Base-by-base conservation (phyloP, 92 coral and sea anemone genomes). In the Epizoanthus illoricatus region DNA sequence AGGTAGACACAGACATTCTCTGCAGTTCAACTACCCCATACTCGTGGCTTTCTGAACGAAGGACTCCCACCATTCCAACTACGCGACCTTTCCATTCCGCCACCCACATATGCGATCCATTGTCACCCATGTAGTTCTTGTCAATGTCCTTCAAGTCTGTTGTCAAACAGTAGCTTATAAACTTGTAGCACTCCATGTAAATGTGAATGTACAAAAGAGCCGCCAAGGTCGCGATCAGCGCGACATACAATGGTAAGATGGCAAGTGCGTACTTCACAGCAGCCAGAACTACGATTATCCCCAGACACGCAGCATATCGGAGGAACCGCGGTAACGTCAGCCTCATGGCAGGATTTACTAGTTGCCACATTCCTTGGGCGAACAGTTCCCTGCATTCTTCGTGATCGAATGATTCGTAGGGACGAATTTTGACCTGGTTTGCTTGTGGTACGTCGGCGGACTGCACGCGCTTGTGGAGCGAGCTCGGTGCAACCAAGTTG, bases 51-150 rank as follows among this genome's bases (percentile, higher is more conserved):
- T 70, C 89, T 4, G 86, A n/a, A 42, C 85, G 90, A 2, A 89
- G 4, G 10, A 93, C 73, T n/a, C 92, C 98, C 3, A 91, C 94
- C 93, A 93, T 91, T 4, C 98, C 98, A 6, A 91, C 98, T 3
- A 93, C 92, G 11, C 87, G 85, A n/a, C 95, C 98, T 56, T 89
- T 56, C 66, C 85, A 80, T 76, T 93, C 98, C 17, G 98, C 98
- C 17, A 93, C 93, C 84, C 90, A 91, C 87, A 93, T 84, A 67
- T 81, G 85, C 13, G 90, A 89, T 28, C 92, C 91, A 15, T 79
- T 86, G 17, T 36, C 58, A 0, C 66, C 47, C 90, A 86, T 83
- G 85, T 93, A 93, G 33, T 70, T 69, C 63, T 81, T 90, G 19
- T 88, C 65, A 36, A 93, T 93, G 83, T 93, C 76, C 68, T 55